Conservation (phyloP, 1,140 invertebrate species). For the Hydropsyche tenuis region DNA sequence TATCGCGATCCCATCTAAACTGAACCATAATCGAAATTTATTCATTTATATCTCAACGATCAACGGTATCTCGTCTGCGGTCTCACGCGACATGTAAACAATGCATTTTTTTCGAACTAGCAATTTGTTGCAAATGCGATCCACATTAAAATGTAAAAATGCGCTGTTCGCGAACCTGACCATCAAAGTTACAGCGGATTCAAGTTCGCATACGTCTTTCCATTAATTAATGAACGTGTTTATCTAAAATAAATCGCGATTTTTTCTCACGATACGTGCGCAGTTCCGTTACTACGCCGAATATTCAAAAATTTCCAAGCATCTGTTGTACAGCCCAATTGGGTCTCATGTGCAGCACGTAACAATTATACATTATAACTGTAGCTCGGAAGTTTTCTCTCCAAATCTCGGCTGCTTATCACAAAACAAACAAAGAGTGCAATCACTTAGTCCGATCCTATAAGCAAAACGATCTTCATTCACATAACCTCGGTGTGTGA, state of each 20-base stretch:
- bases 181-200: not conserved
- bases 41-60: too few species aligned
- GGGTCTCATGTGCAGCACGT: slow-evolving; percentile 9
- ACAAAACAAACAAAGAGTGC: too few species aligned
- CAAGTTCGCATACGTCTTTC: not conserved
- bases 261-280: slow-evolving; percentile 18
- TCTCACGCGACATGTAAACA: not conserved
- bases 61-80: not conserved
- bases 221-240: not conserved
- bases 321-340: slow-evolving; percentile 16
- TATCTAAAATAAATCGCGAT: slow-evolving; percentile 18
- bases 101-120: not conserved
- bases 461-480: not conserved
- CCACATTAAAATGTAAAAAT: not conserved
- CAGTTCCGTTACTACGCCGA: slow-evolving; percentile 9
- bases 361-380: slow-evolving; percentile 25
- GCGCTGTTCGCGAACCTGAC: slow-evolving; percentile 17
- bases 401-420: not conserved
- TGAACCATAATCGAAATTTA: too few species aligned
- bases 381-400: slow-evolving; percentile 4
- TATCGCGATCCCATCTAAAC: too few species aligned
- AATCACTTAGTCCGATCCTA: too few species aligned
- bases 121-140: slow-evolving; percentile 10
- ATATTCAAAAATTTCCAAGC: slow-evolving; percentile 11
- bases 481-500: not conserved